A percentile compares a stretch with the other conserved stretches of the same genome.
Conservation (phyloP, 2,888 invertebrate genomes). For the Yponomeuta evonymella region DNA sequence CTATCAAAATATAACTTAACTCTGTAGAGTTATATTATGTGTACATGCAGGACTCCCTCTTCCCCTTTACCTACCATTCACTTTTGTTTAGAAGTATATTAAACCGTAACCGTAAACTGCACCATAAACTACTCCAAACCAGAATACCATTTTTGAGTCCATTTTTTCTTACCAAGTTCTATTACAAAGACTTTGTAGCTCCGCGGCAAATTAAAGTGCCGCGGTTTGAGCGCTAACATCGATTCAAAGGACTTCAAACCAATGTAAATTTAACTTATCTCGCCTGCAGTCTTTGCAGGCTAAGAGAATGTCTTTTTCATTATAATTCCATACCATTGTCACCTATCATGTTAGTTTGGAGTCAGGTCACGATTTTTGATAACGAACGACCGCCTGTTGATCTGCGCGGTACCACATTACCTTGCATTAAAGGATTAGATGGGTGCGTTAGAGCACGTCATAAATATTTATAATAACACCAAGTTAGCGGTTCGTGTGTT, state of each 20-base stretch:
- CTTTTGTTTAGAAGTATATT: neutral
- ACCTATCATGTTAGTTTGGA: neutral
- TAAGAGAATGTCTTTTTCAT: neutral
- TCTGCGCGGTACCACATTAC: neutral
- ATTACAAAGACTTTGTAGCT: neutral
- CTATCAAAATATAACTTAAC: neutral
- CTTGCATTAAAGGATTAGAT: conserved; percentile 5
- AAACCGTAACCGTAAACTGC: neutral
- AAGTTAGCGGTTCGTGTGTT: conserved; percentile 9
- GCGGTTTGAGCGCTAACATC: neutral
- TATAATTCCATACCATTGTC: neutral
- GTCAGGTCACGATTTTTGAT: neutral
- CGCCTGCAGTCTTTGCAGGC: neutral
- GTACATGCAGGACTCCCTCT: neutral
- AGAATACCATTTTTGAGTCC: too few species aligned
- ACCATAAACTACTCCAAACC: too few species aligned
- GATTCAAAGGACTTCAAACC: conserved; percentile 4
- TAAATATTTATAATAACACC: conserved; percentile 16
- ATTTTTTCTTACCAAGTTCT: neutral
- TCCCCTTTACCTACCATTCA: neutral
- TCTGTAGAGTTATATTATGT: neutral
- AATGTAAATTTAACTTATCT: neutral
- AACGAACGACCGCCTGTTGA: conserved; percentile 7
- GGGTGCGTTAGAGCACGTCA: conserved; percentile 10
- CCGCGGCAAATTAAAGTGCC: neutral